phyloP scores from a whole-genome alignment of 2,888 invertebrate species.

The Geotrupes spiniger region DNA sequence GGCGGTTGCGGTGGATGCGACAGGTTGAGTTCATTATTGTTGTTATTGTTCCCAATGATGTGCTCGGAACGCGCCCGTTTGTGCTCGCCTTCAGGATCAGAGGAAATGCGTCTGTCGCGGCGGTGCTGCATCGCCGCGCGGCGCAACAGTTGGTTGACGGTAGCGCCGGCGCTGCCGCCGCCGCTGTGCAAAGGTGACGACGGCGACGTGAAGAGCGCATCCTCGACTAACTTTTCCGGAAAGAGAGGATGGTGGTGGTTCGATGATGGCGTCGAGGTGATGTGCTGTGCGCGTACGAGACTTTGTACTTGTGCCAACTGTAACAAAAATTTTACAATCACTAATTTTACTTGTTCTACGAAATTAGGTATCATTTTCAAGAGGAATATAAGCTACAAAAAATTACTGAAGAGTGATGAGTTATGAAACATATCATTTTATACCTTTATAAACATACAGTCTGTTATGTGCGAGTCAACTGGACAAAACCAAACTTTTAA shows the following conservation, averaged over 20 bases:
- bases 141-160: slow-evolving; percentile 66
- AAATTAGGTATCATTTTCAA: too few species aligned
- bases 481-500: too few species aligned
- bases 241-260: slow-evolving; percentile 48
- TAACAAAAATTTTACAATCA: slow-evolving; percentile 30
- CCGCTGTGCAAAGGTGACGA: slow-evolving; percentile 53
- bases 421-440: too few species aligned
- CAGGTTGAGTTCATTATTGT: slow-evolving; percentile 47
- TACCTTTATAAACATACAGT: too few species aligned
- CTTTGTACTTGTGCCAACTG: slow-evolving; percentile 66
- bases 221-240: slow-evolving; percentile 54
- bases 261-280: slow-evolving; percentile 39
- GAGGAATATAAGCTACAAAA: background rate
- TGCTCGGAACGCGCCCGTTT: slow-evolving; percentile 55
- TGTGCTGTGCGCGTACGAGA: slow-evolving; percentile 59
- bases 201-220: slow-evolving; percentile 58
- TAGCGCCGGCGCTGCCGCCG: slow-evolving; percentile 58
- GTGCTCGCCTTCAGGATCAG: slow-evolving; percentile 64
- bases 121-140: slow-evolving; percentile 51
- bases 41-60: slow-evolving; percentile 53
- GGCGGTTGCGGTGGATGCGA: slow-evolving; percentile 44
- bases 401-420: slow-evolving; percentile 5
- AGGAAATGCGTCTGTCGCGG: slow-evolving; percentile 61
- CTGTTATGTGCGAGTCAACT: too few species aligned
- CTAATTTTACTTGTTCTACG: too few species aligned